phyloP scores from a whole-genome alignment of 37 sponge, comb jelly and placozoan genomes.

The Oopsacas minuta region DNA sequence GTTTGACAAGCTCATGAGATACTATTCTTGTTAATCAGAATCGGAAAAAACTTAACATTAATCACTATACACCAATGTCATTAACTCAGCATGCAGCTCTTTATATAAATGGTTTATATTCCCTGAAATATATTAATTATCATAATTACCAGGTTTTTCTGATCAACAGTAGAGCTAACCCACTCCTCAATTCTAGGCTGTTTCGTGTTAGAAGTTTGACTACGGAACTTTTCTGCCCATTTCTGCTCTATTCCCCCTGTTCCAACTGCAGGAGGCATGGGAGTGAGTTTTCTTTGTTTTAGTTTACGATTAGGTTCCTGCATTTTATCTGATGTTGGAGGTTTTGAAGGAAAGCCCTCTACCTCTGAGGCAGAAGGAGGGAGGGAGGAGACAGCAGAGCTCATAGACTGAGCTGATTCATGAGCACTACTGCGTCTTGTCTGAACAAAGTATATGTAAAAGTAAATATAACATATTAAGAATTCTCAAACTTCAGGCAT shows the following conservation, averaged over 20 bases:
- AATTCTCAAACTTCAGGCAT: no score
- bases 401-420: neutral
- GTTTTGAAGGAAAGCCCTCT: neutral
- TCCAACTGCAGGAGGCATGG: neutral
- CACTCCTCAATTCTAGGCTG: constrained; percentile 13
- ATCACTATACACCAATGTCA: no score
- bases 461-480: no score
- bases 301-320: neutral
- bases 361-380: neutral
- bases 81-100: no score
- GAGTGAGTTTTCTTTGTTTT: neutral
- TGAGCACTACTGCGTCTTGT: neutral
- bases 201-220: neutral
- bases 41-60: no score
- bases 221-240: neutral
- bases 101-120: no score
- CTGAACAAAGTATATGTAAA: no score
- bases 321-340: neutral
- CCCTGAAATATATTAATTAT: no score
- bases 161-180: constrained; percentile 1
- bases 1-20: no score
- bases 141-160: neutral
- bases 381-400: neutral
- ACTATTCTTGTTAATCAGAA: no score
- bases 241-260: neutral